Evolutionary conservation across 2,888 invertebrate species (phyloP), one percentile per base, ranked within the genome.

Genomic region (Phortica magna): DNA sequence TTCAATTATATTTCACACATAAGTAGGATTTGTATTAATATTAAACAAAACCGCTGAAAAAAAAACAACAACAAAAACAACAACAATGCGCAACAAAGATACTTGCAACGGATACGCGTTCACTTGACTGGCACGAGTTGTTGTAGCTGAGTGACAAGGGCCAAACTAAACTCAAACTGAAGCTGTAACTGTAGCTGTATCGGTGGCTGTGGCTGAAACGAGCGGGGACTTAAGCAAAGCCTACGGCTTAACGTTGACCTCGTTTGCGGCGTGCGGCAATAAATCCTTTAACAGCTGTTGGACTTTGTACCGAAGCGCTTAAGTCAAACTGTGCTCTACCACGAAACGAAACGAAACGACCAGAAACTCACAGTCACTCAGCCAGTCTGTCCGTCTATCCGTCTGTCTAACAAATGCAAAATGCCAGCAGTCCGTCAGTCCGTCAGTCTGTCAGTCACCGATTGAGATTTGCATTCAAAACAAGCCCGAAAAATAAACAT

Each of bases 111-210:
- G 31, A 31, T 31, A 31, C 48, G 48, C 9, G 14, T 48, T 14
- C 10, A 14, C 48, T 48, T 48, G 48, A 48, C 48, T 14, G 9
- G 14, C 48, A 14, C 31, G 31, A 48, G 48, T 14, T 2, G 14
- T 9, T 7, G 7, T 43, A 10, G 43, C 43, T 10, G 10, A 7
- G 14, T 48, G 48, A 14, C 9, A 14, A 9, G 10, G 7, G 7
- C 48, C 7, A 59, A 59, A 59, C 19, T 53, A 19, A 70, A 70
- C 43, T 48, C 22, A 70, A 48, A 55, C 53, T 68, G 68, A 68
- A 2, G 43, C 55, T 55, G 55, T 5, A 6, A 6, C 55, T 55
- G 55, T 5, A 6, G 55, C 55, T 43, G 53, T n/a, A n/a, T n/a
- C n/a, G n/a, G n/a, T 5, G n/a, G n/a, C 55, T 55, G 55, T 5